Percentiles rank a stretch among this genome's conserved stretches.
Evolutionary conservation across 53 echinoderm and acorn worm genomes (phyloP).

Genomic region (Holothuria leucospilota): DNA sequence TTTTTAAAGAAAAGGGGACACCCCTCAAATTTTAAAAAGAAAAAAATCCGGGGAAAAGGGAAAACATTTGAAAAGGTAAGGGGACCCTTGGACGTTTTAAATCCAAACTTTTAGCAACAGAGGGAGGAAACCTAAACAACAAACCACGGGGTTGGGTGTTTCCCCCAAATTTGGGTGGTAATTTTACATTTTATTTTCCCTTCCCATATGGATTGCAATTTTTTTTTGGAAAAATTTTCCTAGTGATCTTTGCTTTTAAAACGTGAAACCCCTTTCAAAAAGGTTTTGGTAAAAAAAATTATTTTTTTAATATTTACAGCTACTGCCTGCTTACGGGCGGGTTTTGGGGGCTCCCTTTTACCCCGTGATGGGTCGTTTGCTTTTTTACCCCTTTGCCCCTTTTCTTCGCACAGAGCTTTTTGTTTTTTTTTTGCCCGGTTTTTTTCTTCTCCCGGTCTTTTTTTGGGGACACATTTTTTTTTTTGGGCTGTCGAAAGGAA

Average conservation of each 20-base stretch:
- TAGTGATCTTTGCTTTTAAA: constrained; percentile 8
- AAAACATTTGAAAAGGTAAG: too few relatives aligned
- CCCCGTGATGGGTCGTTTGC: constrained; percentile 63
- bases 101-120: too few relatives aligned
- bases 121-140: too few relatives aligned
- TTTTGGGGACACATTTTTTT: constrained; percentile 65
- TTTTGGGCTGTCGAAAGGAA: constrained; percentile 70
- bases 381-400: constrained; percentile 38
- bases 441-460: constrained; percentile 72
- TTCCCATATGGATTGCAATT: constrained; percentile 16
- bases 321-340: constrained; percentile 63
- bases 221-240: constrained; percentile 5
- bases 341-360: constrained; percentile 68
- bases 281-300: constrained; percentile 38
- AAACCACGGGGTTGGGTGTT: too few relatives aligned
- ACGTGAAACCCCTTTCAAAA: background rate
- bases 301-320: constrained; percentile 71
- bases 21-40: too few relatives aligned
- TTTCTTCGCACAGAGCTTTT: constrained; percentile 53
- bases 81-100: too few relatives aligned
- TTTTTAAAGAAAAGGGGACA: too few relatives aligned
- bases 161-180: background rate
- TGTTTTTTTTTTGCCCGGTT: constrained; percentile 63
- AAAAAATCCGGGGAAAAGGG: too few relatives aligned
- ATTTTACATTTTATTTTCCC: background rate